Evolutionary conservation across 2,113 vertebrate species (phyloP), one percentile per base, ranked within the genome.

Genomic region (Rhea pennata): DNA sequence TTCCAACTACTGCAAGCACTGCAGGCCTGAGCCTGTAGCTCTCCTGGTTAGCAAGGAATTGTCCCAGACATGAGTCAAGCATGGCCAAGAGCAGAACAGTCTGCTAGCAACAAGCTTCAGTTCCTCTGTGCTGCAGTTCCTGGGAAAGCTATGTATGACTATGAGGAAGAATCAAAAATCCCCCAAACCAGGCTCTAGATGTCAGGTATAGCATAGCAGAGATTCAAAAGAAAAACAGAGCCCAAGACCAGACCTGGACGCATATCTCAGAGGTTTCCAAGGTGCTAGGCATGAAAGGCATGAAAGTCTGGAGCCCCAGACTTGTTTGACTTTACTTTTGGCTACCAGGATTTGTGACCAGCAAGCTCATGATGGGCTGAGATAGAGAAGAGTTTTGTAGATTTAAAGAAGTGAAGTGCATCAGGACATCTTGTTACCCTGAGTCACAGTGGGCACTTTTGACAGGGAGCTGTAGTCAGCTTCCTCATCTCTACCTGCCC

Each of bases 381-480:
- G 19, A 5, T 22, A 64, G 44, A n/a, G 80, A 24, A 62, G 50
- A 27, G 36, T 71, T 71, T 10, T 64, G 27, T 54, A 42, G 48
- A 20, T 59, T 72, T 44, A 13, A 64, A 87, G n/a, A 13, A 20
- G 46, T 36, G 23, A 51, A 46, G 53, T 10, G 65, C 26, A 5
- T 0, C 2, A 50, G 70, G 70, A 12, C 8, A 1, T 2, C 14
- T 16, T 36, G 24, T 20, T 27, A 15, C 15, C n/a, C 42, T 51
- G 8, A 11, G 92, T 8, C 36, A 5, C 5, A 13, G 67, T 0
- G 0, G 84, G 31, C 11, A 20, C n/a, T 46, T 23, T n/a, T 2
- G n/a, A 7, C 6, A 10, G 46, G 31, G 42, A 71, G 66, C 22
- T 14, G 62, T 44, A 62, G 42, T 76, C 67, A 56, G 54, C 44